Evolutionary conservation across 1,140 invertebrate genomes (phyloP), one percentile per base, ranked within the genome.

Genomic region (Eurosta solidaginis): DNA sequence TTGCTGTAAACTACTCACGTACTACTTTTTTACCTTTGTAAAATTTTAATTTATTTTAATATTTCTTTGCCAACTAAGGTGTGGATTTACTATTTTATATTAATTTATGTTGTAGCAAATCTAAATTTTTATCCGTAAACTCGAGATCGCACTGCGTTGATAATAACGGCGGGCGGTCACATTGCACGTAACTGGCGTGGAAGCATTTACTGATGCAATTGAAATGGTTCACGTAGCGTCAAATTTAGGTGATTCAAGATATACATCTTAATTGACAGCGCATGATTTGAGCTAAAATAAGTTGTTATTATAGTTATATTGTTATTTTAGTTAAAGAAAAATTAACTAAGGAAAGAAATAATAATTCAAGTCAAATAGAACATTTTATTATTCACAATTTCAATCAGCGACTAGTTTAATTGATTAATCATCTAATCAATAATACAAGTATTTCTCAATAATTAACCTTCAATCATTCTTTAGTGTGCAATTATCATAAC

Each of bases 81-180:
- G 59, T n/a, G 33, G 59, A 68, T 68, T 68, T 68, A 68, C n/a
- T n/a, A n/a, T n/a, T 68, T 68, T 68, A 68, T 49, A 75, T 75
- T 47, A 75, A 75, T 75, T 75, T 75, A 9, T 25, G 29, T 40
- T 68, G 25, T 9, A 17, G 22, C 74, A 50, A 47, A 75, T 75
- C 42, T 47, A 29, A 40, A 75, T 47, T 45, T 47, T 75, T 75
- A 75, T 75, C 74, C 74, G 42, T 50, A 68, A 68, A 33, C 27
- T 9, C 9, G 12, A 6, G 74, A 75, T 75, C 44, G 40, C 33
- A 3, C 7, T 40, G 29, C n/a, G 59, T 40, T 12, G 33, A 68
- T 68, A 68, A 14, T 20, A 68, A 10, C 33, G 20, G 9, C 33
- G 59, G 29, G 59, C 59, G 29, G 59, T 40, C 29, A n/a, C 59